phyloP scores from a whole-genome alignment of 2,113 vertebrate species.

The Glaucidium brasilianum region DNA sequence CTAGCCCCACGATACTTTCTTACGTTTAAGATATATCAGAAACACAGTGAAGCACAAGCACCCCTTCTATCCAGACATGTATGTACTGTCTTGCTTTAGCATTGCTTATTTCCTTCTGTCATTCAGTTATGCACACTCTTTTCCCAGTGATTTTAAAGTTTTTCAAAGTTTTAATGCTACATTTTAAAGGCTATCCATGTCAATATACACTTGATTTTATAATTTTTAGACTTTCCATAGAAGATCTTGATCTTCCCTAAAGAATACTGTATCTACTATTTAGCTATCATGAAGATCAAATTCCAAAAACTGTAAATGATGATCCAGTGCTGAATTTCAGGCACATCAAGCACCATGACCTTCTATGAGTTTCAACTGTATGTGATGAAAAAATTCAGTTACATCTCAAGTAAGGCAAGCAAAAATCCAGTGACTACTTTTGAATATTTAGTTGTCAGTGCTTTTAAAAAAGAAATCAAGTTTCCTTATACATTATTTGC shows the following conservation, averaged over 20 bases:
- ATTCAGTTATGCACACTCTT: neutral
- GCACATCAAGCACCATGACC: neutral
- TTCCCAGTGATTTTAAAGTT: neutral
- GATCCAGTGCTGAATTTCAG: neutral
- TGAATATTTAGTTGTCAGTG: neutral
- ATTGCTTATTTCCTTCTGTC: neutral
- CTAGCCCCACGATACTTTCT: neutral
- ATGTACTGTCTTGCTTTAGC: neutral
- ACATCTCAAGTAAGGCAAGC: neutral
- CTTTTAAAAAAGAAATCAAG: neutral
- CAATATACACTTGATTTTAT: neutral
- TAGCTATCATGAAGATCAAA: neutral
- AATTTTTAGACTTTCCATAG: neutral
- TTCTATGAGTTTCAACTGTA: neutral
- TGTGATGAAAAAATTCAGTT: neutral
- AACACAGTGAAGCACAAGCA: neutral
- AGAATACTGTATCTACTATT: neutral
- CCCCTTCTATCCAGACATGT: neutral
- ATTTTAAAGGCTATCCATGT: neutral
- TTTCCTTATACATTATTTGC: neutral
- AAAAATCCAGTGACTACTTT: neutral
- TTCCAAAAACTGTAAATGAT: neutral
- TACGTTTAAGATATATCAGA: neutral
- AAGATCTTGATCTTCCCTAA: neutral
- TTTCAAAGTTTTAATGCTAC: neutral